Base-by-base conservation (phyloP, 1,140 invertebrate genomes). In the Ctenoplectra terminalis region DNA sequence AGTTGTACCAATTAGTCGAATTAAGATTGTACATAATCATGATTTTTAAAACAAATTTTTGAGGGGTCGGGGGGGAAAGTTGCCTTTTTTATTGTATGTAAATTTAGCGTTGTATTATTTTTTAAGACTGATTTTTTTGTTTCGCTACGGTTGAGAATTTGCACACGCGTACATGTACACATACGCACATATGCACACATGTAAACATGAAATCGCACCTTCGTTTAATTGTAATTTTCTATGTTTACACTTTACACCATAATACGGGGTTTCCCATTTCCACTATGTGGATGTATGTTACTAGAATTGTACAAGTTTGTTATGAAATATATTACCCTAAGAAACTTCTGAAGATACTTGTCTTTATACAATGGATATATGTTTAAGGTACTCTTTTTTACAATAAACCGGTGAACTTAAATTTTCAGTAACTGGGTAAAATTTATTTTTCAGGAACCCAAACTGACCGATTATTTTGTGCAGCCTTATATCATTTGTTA, bases 101-200 rank as follows among this genome's bases (percentile, higher is more conserved):
- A 69, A 80, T 76, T 43, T 85, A 88, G 71, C 80, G 77, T 87
- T 73, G 89, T 90, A 89, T 89, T 89, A 86, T 83, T 88, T 85
- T 60, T 79, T 88, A 89, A 90, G 89, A 90, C 89, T 89, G 89
- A 90, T 82, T 81, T 83, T 85, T 84, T 23, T 71, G 1, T 40
- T 40, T 40, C 40, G 69, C 85, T 89, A 81, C 60, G n/a, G 80
- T 72, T 73, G 64, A 58, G 17, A 40, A 56, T 64, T 71, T 79
- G 69, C 63, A 71, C 58, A 40, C 46, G 56, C 50, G 60, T 31
- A 50, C 2, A 56, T 23, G 26, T 56, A 31, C 48, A 54, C 34
- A 60, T 7, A 26, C 23, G 52, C 46, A 60, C 17, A 31, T 5
- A 23, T 20, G 48, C 29, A 26, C 17, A 31, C 0, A 56, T 4